Conservation (phyloP, 2,797 vertebrate species). For the Pagetopsis macropterus region DNA sequence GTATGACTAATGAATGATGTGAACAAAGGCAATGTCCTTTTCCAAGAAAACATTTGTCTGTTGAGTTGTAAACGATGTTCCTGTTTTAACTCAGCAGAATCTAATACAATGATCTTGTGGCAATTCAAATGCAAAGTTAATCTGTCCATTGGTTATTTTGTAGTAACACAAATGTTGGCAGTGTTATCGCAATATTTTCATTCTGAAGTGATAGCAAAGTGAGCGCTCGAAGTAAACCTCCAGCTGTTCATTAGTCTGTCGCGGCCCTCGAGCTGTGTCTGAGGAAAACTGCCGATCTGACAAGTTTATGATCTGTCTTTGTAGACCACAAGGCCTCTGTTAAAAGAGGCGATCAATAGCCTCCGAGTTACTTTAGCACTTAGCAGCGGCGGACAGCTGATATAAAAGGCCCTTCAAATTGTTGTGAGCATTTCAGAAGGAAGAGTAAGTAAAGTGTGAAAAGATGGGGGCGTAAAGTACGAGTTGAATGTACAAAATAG, state of each 20-base stretch:
- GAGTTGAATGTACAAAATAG: slow-evolving; percentile 1
- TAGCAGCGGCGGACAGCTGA: slow-evolving; percentile 21
- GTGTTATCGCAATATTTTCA: slow-evolving; percentile 3
- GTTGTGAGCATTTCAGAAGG: slow-evolving; percentile 22
- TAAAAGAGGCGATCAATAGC: slow-evolving; percentile 47
- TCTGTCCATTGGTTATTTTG: neutral
- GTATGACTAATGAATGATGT: slow-evolving; percentile 40
- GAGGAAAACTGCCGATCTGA: slow-evolving; percentile 39
- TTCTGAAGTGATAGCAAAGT: neutral
- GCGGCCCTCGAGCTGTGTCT: slow-evolving; percentile 32
- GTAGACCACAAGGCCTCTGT: slow-evolving; percentile 29
- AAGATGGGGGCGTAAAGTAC: slow-evolving; percentile 9
- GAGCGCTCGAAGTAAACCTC: slow-evolving; percentile 24
- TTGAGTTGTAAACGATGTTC: neutral
- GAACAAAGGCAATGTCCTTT: slow-evolving; percentile 4
- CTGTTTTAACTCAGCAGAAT: neutral
- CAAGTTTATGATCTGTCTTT: slow-evolving; percentile 44
- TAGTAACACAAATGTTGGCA: neutral
- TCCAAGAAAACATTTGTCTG: neutral
- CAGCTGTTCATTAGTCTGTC: slow-evolving; percentile 19
- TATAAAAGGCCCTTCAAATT: slow-evolving; percentile 15
- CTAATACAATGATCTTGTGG: neutral
- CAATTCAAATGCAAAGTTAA: neutral
- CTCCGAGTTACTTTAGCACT: slow-evolving; percentile 30
- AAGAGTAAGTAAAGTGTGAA: slow-evolving; percentile 27